Evolutionary conservation across 2,888 invertebrate genomes (phyloP), one percentile per base, ranked within the genome.

Genomic region (Drosophila subquinaria): DNA sequence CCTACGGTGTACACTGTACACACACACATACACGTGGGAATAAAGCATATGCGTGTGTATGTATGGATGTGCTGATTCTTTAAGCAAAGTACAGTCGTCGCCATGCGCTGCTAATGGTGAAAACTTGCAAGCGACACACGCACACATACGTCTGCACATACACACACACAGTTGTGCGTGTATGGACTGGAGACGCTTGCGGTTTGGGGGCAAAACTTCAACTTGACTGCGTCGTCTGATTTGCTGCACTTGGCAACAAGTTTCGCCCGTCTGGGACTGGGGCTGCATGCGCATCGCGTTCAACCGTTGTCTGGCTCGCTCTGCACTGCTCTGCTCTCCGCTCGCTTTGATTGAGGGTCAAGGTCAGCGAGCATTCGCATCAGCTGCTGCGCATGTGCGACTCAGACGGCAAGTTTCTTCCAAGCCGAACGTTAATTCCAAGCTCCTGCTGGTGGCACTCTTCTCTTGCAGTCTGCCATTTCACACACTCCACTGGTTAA

Each of bases 371-470:
- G 63, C 77, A 76, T 69, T 68, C 70, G 68, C 72, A 88, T 87
- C 86, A 87, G 86, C 86, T 86, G 86, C 88, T 82, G 86, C 86
- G 89, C 87, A 87, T 81, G 89, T 82, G 89, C 80, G 76, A 40
- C 73, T 62, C 52, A 53, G 61, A 47, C 63, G 55, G 20, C 35
- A 65, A 70, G 59, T 59, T 72, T 56, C 60, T 45, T n/a, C 56
- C 56, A 56, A 63, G 51, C 43, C 42, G 33, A 50, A 42, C 33
- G 23, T 51, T 35, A 17, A 55, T 30, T 27, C 40, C 33, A 45
- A 61, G 42, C 47, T 30, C 3, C 3, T 50, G 52, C 35, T 64
- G 38, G 11, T 66, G 55, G 48, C 15, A 38, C 48, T 63, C 55
- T 35, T 48, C 48, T 51, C 35, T 56, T 47, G 48, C 57, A 47